Evolutionary conservation across 2,888 invertebrate species (phyloP).

Genomic region (Tolmerus cingulatus): DNA sequence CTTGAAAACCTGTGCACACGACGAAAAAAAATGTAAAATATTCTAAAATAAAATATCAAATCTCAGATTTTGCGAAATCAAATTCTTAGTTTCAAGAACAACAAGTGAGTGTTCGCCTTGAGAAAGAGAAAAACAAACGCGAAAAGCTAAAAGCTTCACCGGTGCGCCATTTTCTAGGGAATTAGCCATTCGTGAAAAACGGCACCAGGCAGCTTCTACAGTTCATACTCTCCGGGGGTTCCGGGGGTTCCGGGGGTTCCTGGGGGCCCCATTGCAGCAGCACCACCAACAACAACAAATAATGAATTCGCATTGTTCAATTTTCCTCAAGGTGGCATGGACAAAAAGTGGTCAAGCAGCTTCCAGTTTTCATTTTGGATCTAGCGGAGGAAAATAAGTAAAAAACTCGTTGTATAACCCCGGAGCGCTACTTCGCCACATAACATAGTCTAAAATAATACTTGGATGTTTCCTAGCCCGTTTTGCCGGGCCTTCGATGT

Average conservation of each 20-base stretch:
- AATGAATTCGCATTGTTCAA: constrained; percentile 50
- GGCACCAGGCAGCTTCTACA: constrained; percentile 15
- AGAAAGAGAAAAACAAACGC: constrained; percentile 46
- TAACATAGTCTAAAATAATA: not conserved
- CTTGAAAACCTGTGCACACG: not conserved
- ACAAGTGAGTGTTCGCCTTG: constrained; percentile 54
- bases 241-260: not conserved
- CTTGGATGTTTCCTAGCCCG: not conserved
- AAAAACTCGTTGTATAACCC: constrained; percentile 46
- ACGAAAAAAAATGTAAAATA: constrained; percentile 20
- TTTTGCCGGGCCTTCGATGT: not conserved
- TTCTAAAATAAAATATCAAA: constrained; percentile 40
- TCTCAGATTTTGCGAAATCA: constrained; percentile 53
- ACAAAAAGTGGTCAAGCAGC: constrained; percentile 53
- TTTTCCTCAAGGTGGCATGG: constrained; percentile 49
- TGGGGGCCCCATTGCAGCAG: too few relatives aligned
- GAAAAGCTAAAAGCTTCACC: constrained; percentile 33
- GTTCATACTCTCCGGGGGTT: too few relatives aligned
- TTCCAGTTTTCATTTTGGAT: constrained; percentile 53
- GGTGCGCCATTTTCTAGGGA: constrained; percentile 47
- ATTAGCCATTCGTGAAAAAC: constrained; percentile 46
- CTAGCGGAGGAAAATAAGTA: constrained; percentile 29
- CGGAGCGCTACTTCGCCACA: not conserved
- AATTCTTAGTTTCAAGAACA: constrained; percentile 54
- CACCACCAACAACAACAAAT: constrained; percentile 34